A percentile compares a stretch with the other conserved stretches of the same genome.
These are phyloP conservation scores for Ornithoptera priamus DNA, from an alignment of 2,888 invertebrate genomes.

Conservation along the genomic window DNA sequence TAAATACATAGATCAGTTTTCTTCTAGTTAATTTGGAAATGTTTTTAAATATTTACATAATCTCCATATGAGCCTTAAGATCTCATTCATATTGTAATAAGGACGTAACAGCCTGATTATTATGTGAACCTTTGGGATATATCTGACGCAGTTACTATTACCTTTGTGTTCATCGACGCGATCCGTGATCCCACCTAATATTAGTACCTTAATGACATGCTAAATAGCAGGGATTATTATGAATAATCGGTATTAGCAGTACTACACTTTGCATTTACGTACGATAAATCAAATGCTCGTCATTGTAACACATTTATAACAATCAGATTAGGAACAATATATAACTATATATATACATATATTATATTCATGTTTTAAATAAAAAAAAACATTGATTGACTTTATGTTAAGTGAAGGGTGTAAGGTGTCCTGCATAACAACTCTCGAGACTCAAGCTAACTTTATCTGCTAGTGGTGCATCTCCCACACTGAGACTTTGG, in stretches of 20 bases:
- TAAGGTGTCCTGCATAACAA: no score
- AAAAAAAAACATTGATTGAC: no score
- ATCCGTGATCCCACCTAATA: neutral
- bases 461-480: no score
- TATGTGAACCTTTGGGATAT: neutral
- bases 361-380: no score
- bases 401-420: no score
- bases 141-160: neutral
- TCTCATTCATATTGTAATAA: neutral
- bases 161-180: slow-evolving; percentile 12
- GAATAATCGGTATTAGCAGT: neutral
- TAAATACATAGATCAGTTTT: no score
- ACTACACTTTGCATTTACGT: neutral
- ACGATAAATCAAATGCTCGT: neutral
- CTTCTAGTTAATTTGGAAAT: no score
- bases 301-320: neutral
- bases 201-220: slow-evolving; percentile 2
- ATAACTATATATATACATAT: no score
- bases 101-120: neutral
- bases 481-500: no score
- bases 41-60: no score
- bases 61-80: neutral
- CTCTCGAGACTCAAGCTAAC: no score
- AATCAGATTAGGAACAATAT: no score
- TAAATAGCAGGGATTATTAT: slow-evolving; percentile 6